Conservation (phyloP, 2,797 vertebrate genomes). For the Intellagama lesueurii region DNA sequence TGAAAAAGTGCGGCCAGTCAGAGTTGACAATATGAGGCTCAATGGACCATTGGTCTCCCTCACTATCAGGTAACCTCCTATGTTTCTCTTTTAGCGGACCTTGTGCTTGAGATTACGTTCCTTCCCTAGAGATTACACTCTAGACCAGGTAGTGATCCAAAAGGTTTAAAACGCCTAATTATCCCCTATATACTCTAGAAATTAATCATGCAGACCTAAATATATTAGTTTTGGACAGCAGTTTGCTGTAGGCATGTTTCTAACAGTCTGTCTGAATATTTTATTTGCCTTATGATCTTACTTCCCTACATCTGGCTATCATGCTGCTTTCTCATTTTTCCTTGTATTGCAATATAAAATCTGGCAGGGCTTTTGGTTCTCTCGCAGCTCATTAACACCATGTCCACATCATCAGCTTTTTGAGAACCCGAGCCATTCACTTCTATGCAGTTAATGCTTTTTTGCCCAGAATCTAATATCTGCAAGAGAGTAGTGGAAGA, state of each 20-base stretch:
- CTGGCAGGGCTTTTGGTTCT: conserved; percentile 28
- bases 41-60: too few species aligned
- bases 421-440: background rate
- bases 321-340: conserved; percentile 39
- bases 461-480: conserved; percentile 27
- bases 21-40: too few species aligned
- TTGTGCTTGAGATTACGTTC: background rate
- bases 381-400: conserved; percentile 44
- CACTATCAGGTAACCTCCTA: too few species aligned
- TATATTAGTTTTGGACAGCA: conserved; percentile 21
- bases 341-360: conserved; percentile 27
- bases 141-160: conserved; percentile 54
- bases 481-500: conserved; percentile 31
- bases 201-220: conserved; percentile 43
- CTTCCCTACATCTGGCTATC: conserved; percentile 3
- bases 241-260: conserved; percentile 7
- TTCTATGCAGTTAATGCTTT: background rate
- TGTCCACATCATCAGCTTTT: conserved; percentile 37
- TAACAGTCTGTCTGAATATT: conserved; percentile 39
- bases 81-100: too few species aligned
- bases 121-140: background rate
- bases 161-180: conserved; percentile 51
- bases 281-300: conserved; percentile 16
- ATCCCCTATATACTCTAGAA: conserved; percentile 37
- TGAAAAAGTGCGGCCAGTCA: background rate